Evolutionary conservation across 2,888 invertebrate genomes (phyloP), one percentile per base, ranked within the genome.

Genomic region (Monochamus alternatus): DNA sequence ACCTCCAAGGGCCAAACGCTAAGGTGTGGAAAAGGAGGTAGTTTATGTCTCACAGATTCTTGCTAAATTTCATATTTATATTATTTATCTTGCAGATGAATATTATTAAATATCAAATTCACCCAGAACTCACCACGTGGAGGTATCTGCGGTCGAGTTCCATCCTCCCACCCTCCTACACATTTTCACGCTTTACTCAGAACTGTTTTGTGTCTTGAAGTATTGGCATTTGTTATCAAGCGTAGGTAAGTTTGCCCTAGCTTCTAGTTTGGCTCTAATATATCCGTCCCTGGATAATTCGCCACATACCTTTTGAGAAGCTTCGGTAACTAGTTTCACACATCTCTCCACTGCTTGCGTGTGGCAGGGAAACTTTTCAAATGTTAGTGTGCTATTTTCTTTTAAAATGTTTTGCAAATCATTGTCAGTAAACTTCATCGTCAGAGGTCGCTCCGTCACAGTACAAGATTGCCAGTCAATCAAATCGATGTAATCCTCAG

Each of bases 41-140:
- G 38, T 7, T 5, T 38, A 58, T 58, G 8, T 7, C 9, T 58
- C 1, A 5, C n/a, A 14, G 12, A 58, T 8, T 38, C 2, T 5
- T 5, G 7, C 14, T 3, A n/a, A 30, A 3, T 3, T 14, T 5
- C 30, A 30, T 7, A 58, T 4, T 12, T 14, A 14, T 14, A 58
- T 4, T 14, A 14, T 14, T 12, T 58, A 58, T 12, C 62, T 22
- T 22, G 22, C 22, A 22, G 22, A 22, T 22, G 22, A 22, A 22
- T 22, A 22, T 22, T 22, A 22, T 22, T 22, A 22, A 0, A 22
- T 22, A 38, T 32, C 32, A 62, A 62, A 62, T 62, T 38, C 12
- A 58, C 58, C 58, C 14, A 63, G n/a, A 63, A 63, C 62, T 63
- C 62, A 63, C 62, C 62, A 63, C 63, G 44, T 14, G 44, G 63